Evolutionary conservation across 2,888 invertebrate species (phyloP).

Genomic region (Chaitophorus viminalis): DNA sequence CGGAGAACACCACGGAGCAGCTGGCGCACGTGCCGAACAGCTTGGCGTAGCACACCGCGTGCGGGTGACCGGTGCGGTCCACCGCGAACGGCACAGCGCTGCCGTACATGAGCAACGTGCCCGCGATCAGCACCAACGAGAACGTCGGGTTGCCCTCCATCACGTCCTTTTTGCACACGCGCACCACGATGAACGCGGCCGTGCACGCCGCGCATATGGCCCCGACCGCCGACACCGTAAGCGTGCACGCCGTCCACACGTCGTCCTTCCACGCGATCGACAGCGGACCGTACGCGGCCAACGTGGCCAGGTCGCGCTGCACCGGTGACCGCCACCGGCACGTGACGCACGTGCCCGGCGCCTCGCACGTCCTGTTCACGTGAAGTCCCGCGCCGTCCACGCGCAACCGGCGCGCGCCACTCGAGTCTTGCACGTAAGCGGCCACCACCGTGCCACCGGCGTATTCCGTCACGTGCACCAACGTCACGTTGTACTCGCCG

Average conservation of each 20-base stretch:
- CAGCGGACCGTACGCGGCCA: not conserved
- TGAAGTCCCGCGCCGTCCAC: not conserved
- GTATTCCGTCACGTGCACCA: slow-evolving; percentile 54
- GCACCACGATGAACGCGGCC: slow-evolving; percentile 74
- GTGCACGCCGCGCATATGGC: slow-evolving; percentile 75
- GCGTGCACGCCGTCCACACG: slow-evolving; percentile 66
- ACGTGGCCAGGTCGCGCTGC: not conserved
- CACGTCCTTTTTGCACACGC: slow-evolving; percentile 74
- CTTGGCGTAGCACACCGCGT: slow-evolving; percentile 65
- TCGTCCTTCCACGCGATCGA: slow-evolving; percentile 54
- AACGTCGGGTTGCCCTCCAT: slow-evolving; percentile 76
- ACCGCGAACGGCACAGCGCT: slow-evolving; percentile 68
- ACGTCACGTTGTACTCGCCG: slow-evolving; percentile 47
- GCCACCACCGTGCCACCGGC: slow-evolving; percentile 12
- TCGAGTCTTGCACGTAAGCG: slow-evolving; percentile 42
- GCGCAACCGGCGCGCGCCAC: slow-evolving; percentile 45
- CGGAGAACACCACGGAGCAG: slow-evolving; percentile 74
- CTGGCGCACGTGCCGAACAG: slow-evolving; percentile 70
- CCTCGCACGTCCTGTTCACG: not conserved
- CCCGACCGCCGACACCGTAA: slow-evolving; percentile 76
- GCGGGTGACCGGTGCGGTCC: slow-evolving; percentile 33
- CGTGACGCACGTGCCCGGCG: not conserved
- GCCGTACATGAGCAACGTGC: slow-evolving; percentile 68
- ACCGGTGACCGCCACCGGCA: not conserved
- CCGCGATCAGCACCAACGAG: slow-evolving; percentile 68